These are phyloP conservation scores for Bergia puertoricense DNA, from an alignment of 92 coral and sea anemone species.

Conservation along the genomic window DNA sequence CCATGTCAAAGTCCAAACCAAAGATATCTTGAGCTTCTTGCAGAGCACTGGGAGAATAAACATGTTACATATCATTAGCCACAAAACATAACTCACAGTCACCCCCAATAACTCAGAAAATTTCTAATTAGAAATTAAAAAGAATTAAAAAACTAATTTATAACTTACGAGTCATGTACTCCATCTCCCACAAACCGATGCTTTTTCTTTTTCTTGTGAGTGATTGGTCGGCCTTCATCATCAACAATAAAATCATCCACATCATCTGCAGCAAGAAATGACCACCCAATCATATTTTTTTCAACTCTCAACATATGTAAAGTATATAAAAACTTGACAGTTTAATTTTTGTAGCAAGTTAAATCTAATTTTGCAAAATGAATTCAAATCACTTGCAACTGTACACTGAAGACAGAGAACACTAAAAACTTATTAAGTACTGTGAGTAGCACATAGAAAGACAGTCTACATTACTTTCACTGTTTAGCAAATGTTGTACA, in stretches of 20 bases:
- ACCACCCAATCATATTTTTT: no score
- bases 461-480: no score
- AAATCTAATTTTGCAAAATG: no score
- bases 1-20: constrained; percentile 97
- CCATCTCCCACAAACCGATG: constrained; percentile 69
- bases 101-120: neutral
- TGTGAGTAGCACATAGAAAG: neutral
- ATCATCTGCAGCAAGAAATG: constrained; percentile 64
- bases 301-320: no score
- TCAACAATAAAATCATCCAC: constrained; percentile 98
- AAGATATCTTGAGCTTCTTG: constrained; percentile 99
- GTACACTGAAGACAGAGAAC: neutral
- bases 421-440: neutral
- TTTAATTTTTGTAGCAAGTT: neutral
- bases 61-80: neutral
- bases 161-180: constrained; percentile 86
- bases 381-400: no score
- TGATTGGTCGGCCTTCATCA: constrained; percentile 97
- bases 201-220: constrained; percentile 69
- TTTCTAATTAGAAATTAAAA: no score
- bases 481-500: no score
- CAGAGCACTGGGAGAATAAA: constrained; percentile 65
- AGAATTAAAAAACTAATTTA: neutral
- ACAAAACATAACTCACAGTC: neutral
- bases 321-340: no score